Conservation (phyloP, 2,113 vertebrate species). For the Felis chaus region DNA sequence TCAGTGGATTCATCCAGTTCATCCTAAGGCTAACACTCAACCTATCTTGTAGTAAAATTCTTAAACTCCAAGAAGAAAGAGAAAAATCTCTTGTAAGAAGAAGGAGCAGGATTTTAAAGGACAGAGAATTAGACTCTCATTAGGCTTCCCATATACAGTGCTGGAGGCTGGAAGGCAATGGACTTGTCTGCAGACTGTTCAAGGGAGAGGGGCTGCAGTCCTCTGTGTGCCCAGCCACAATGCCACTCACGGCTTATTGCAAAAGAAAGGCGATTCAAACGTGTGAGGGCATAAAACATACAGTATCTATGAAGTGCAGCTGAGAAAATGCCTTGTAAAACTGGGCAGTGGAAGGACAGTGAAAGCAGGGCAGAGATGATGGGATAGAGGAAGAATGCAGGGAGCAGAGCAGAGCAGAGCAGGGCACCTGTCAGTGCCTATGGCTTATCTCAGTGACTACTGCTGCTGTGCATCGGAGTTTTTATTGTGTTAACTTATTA, state of each 20-base stretch:
- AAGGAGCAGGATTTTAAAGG: neutral
- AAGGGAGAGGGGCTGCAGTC: neutral
- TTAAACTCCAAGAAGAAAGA: neutral
- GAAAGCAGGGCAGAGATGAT: neutral
- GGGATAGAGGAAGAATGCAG: no score
- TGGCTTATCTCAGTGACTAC: no score
- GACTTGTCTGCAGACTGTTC: neutral
- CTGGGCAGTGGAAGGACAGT: fast-evolving
- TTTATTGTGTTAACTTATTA: neutral
- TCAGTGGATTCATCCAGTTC: neutral
- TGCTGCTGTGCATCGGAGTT: neutral
- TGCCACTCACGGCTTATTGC: neutral
- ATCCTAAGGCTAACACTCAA: neutral
- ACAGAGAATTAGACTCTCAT: neutral
- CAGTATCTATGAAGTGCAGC: no score
- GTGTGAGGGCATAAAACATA: neutral
- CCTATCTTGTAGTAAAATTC: neutral
- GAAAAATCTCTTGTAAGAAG: neutral
- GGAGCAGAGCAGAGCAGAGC: neutral
- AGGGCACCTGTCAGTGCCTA: no score
- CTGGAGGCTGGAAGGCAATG: neutral
- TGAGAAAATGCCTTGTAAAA: neutral
- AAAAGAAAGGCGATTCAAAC: neutral
- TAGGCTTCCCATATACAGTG: neutral
- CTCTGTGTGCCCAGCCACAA: neutral